phyloP scores from a whole-genome alignment of 2,113 vertebrate genomes.

The Chionomys nivalis region DNA sequence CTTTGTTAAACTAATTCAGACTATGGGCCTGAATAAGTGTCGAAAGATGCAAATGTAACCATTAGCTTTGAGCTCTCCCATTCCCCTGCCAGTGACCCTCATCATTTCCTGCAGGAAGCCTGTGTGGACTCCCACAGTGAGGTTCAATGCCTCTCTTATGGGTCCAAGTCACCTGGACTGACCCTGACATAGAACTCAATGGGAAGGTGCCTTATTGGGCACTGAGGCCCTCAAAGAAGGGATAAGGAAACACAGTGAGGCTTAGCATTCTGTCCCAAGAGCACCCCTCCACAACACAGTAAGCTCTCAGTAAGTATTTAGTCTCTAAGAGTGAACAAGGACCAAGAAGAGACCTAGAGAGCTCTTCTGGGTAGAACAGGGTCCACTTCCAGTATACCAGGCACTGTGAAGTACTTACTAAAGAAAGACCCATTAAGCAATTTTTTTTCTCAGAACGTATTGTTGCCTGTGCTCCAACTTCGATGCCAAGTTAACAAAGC shows the following conservation, averaged over 20 bases:
- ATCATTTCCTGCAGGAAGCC: background rate
- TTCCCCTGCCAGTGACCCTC: background rate
- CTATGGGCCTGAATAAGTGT: background rate
- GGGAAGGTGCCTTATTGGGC: background rate
- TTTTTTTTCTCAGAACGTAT: conserved; percentile 35
- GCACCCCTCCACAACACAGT: background rate
- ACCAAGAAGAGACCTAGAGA: background rate
- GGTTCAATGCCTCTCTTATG: background rate
- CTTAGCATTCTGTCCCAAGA: background rate
- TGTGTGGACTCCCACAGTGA: background rate
- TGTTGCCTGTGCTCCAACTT: background rate
- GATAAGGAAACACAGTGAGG: background rate
- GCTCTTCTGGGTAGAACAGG: background rate
- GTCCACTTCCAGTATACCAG: background rate
- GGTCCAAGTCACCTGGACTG: background rate
- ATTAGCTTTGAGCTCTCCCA: background rate
- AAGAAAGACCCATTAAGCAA: background rate
- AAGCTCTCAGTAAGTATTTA: background rate
- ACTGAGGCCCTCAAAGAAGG: background rate
- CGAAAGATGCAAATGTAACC: background rate
- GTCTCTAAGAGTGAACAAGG: background rate
- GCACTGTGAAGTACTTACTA: background rate
- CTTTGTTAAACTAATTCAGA: background rate
- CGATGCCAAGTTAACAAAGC: conserved; percentile 15
- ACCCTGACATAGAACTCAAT: background rate